Base-by-base conservation (phyloP, 2,797 vertebrate genomes). In the Xiphophorus birchmanni region DNA sequence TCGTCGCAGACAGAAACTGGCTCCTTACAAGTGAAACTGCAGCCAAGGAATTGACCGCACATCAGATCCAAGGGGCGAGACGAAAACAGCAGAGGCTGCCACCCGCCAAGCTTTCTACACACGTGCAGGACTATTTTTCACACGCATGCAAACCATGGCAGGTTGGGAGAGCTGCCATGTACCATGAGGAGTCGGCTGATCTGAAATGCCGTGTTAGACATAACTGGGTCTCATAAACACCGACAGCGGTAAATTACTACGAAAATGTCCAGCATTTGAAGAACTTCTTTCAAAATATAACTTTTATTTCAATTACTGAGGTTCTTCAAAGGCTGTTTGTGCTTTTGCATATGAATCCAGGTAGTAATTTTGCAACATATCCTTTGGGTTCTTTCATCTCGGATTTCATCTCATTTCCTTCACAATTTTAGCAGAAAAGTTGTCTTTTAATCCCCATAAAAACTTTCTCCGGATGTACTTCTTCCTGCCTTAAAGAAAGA, bases 21-120 rank as follows among this genome's bases (percentile, higher is more conserved):
- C 87, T 93, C 87, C 92, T 93, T 90, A 93, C 91, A 90, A 90
- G 86, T 86, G 89, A 84, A 90, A 81, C 80, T 72, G 87, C 89
- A 48, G 79, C 88, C 84, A 85, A 82, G 83, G 90, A 90, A 91
- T 92, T 93, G 94, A 91, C 90, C 86, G 82, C 76, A 78, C 87
- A 88, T 93, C 89, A 88, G 85, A 94, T 91, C 89, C 82, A 82
- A 87, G 86, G 86, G 89, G 90, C 87, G 84, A 82, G 88, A 89
- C 26, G 80, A 89, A 87, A 90, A 90, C 90, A 91, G 85, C 74
- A 26, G 44, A 85, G 83, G 78, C 81, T 77, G 83, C 88, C 89
- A 85, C 77, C 84, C 82, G 84, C 74, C 52, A 73, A 73, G 71
- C 82, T 77, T 18, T 73, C 76, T 42, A 79, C 82, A 86, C 77